A percentile compares a stretch with the other conserved stretches of the same genome.
These are phyloP conservation scores for Diabrotica virgifera DNA, from an alignment of 1,140 invertebrate species.

Conservation along the genomic window DNA sequence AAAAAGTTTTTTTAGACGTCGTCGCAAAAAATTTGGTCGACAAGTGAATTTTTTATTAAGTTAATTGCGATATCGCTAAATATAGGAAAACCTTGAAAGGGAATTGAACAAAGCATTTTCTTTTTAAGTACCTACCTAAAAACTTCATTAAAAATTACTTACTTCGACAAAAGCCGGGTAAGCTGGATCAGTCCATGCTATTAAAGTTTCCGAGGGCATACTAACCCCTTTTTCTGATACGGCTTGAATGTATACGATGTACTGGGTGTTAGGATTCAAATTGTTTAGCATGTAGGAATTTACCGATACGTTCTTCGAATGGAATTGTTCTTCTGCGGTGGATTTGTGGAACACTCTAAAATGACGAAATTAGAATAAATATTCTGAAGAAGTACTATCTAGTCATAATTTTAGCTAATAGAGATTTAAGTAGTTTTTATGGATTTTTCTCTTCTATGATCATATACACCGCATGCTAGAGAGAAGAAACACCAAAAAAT, in stretches of 20 bases:
- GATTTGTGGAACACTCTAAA: constrained; percentile 66
- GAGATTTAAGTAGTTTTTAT: too few relatives aligned
- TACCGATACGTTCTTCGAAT: constrained; percentile 60
- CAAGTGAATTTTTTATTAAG: too few relatives aligned
- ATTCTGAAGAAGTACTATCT: not conserved
- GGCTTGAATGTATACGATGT: constrained; percentile 71
- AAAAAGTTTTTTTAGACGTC: too few relatives aligned
- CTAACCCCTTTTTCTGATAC: constrained; percentile 65
- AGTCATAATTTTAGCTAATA: too few relatives aligned
- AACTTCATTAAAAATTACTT: constrained; percentile 29
- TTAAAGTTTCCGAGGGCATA: constrained; percentile 70
- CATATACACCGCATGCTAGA: too few relatives aligned
- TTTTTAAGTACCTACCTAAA: not conserved
- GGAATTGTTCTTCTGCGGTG: constrained; percentile 57
- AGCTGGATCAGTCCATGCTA: constrained; percentile 83
- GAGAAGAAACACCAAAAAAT: too few relatives aligned
- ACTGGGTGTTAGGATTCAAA: constrained; percentile 72
- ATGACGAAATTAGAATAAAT: constrained; percentile 9
- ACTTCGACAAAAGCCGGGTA: constrained; percentile 83
- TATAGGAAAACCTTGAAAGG: too few relatives aligned
- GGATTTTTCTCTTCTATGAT: too few relatives aligned
- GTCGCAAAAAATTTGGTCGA: too few relatives aligned
- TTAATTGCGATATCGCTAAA: too few relatives aligned
- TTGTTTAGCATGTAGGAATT: constrained; percentile 67
- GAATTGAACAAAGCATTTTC: too few relatives aligned